Base-by-base conservation (phyloP, 2,888 invertebrate genomes). In the Acheta domesticus region DNA sequence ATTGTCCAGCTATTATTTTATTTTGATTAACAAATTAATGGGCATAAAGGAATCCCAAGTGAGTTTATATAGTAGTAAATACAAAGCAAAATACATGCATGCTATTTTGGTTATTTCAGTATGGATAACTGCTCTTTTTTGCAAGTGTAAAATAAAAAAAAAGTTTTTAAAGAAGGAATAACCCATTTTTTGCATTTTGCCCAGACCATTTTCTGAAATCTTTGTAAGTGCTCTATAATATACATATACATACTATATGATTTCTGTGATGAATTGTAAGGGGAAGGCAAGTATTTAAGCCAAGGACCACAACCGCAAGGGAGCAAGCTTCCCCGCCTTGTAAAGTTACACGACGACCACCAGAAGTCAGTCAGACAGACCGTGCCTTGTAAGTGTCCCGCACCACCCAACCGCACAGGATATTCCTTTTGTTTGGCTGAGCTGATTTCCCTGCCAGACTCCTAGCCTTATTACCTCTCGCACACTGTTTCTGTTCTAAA, bases 381-480 rank as follows among this genome's bases (percentile, higher is more conserved):
- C 79, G 82, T 82, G 82, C 82, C 82, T 82, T 82, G 81, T 80
- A 82, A 80, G 79, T 78, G 80, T 82, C 77, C 79, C 78, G 80
- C 79, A 21, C 36, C 20, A 23, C 36, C 75, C 21, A 36, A 62
- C 62, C 62, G 62, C 62, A 62, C 62, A 62, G 62, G n/a, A n/a
- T 62, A 62, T 62, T 62, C 62, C 62, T 62, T 62, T 77, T 80
- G 74, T 78, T 78, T 77, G 62, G 62, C 62, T 62, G 16, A 19
- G n/a, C 50, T 77, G 77, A 77, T 19, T 36, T 62, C 62, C 62
- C 62, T 62, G n/a, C 62, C 62, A 62, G 62, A 62, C 62, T n/a
- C 62, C 62, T n/a, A 62, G 16, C 14, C 62, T 62, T 62, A n/a
- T 36, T 19, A 16, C 62, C 62, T 62, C 62, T 62, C n/a, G 62